Conservation (phyloP, 2,888 invertebrate species). For the Eilema depressum region DNA sequence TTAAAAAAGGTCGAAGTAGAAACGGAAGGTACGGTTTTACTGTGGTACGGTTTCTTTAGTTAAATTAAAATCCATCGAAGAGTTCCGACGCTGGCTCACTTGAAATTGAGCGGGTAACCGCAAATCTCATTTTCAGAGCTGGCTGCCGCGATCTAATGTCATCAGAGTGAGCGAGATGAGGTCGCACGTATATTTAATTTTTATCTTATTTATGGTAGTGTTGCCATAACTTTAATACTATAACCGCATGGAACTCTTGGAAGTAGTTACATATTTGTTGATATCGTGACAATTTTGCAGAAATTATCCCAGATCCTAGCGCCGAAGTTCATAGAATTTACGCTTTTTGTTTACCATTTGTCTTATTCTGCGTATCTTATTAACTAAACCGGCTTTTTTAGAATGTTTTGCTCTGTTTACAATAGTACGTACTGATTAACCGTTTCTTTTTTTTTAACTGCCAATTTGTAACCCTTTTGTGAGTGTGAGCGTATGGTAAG, state of each 20-base stretch:
- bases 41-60: neutral
- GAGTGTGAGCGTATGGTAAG: too few relatives aligned
- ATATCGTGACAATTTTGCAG: neutral
- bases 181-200: constrained; percentile 4
- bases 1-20: too few relatives aligned
- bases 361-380: too few relatives aligned
- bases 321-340: too few relatives aligned
- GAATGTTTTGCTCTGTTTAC: too few relatives aligned
- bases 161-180: neutral
- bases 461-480: too few relatives aligned
- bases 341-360: too few relatives aligned
- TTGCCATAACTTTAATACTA: neutral
- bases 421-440: too few relatives aligned
- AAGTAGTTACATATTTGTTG: neutral
- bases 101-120: neutral
- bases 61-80: neutral
- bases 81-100: neutral
- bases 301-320: neutral
- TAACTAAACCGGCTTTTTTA: too few relatives aligned
- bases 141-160: neutral
- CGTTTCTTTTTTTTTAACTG: too few relatives aligned
- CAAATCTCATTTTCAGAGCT: neutral
- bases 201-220: neutral
- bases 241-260: neutral
- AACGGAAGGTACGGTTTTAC: too few relatives aligned